Evolutionary conservation across 1,140 invertebrate genomes (phyloP), one percentile per base, ranked within the genome.

Genomic region (Colletes gigas): DNA sequence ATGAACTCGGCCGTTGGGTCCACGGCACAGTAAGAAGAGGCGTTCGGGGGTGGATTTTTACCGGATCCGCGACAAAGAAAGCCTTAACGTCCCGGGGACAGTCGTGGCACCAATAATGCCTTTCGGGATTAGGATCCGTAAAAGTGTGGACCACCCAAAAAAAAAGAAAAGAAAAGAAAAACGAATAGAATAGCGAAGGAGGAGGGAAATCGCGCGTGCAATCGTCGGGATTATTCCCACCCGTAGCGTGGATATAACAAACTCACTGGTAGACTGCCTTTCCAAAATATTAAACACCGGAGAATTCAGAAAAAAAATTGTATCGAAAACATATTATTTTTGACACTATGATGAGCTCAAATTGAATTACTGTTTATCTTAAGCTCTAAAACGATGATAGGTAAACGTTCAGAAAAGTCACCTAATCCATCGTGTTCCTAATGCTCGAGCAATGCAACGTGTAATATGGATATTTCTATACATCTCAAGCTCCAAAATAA

Each of bases 51-150:
- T 79, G 68, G 78, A 81, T 83, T 83, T 78, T 83, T 73, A 62
- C 62, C 50, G 70, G 78, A 62, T 39, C 74, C 30, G 19, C 67
- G 82, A 89, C 89, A 89, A 88, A 88, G 80, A 65, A 69, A 54
- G 72, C 66, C 69, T 83, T 82, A 86, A 88, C 88, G 87, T 80
- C 86, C 81, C 73, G 68, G 70, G 73, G 82, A 88, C 84, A 90
- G 84, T 90, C 91, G 91, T 91, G 91, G 90, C 81, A 73, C 72
- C 81, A 83, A 91, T 90, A 92, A 92, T 91, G 80, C 91, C 83
- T 83, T 81, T 84, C 68, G 75, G 91, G 91, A 92, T 92, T 92
- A 92, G 87, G 84, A 84, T 65, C 82, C 73, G 30, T 73, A 57
- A 52, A 77, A 75, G 75, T 70, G 60, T 67, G 88, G 91, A 92